Percentiles rank a stretch among this genome's conserved stretches.
Conservation (phyloP, 2,888 invertebrate genomes). For the Megalurothrips usitatus region DNA sequence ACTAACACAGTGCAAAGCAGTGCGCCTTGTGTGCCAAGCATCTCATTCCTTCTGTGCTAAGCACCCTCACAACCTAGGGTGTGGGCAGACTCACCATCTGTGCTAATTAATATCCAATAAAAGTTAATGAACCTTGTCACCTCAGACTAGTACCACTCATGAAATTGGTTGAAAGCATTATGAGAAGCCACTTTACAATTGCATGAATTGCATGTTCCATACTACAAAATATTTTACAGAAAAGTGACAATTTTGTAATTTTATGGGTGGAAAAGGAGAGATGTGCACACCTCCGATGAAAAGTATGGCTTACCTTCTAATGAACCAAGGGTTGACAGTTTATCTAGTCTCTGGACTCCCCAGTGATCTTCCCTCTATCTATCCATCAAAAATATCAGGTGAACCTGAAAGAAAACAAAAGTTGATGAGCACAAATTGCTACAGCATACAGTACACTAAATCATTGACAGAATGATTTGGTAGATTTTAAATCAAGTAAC, state of each 20-base stretch:
- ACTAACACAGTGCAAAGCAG: neutral
- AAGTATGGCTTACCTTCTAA: neutral
- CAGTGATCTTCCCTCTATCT: neutral
- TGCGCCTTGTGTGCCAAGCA: slow-evolving; percentile 12
- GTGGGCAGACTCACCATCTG: neutral
- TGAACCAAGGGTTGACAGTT: neutral
- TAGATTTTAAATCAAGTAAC: too few species aligned
- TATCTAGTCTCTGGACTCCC: neutral
- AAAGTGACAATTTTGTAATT: neutral
- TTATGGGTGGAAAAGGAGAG: neutral
- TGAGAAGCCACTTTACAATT: neutral
- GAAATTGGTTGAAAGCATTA: neutral
- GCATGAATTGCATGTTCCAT: neutral
- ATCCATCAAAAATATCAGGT: neutral
- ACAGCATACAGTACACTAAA: too few species aligned
- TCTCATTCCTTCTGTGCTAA: neutral
- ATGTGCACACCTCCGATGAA: neutral
- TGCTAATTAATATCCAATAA: too few species aligned
- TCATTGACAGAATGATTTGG: too few species aligned
- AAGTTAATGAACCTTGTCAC: too few species aligned
- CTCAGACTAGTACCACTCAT: too few species aligned
- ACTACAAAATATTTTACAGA: neutral
- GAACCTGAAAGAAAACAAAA: neutral
- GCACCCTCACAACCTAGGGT: neutral
- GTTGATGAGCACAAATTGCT: too few species aligned